Evolutionary conservation across 2,797 vertebrate species (phyloP).

Genomic region (Anas capensis): DNA sequence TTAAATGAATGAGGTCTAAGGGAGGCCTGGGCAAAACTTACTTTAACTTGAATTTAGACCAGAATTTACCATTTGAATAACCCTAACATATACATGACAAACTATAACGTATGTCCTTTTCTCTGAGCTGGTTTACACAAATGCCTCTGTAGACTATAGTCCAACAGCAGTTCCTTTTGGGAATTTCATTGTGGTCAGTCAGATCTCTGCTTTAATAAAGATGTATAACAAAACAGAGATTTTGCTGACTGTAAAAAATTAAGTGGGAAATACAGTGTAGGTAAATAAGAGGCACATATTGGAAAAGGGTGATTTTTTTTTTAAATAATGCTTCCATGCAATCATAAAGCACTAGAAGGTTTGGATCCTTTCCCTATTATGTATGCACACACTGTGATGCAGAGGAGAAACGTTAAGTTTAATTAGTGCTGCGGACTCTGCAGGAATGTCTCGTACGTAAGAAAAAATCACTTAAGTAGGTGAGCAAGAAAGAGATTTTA

Average conservation of each 20-base stretch:
- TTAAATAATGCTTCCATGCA: slow-evolving; percentile 39
- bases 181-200: slow-evolving; percentile 38
- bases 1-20: slow-evolving; percentile 27
- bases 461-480: not conserved
- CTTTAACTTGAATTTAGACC: slow-evolving; percentile 55
- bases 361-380: slow-evolving; percentile 15
- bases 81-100: slow-evolving; percentile 56
- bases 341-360: slow-evolving; percentile 15
- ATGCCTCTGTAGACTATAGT: slow-evolving; percentile 29
- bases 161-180: slow-evolving; percentile 6
- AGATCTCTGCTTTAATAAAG: slow-evolving; percentile 65
- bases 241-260: slow-evolving; percentile 58
- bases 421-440: not conserved
- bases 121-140: slow-evolving; percentile 62
- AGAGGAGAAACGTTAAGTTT: slow-evolving; percentile 18
- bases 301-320: not conserved
- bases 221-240: slow-evolving; percentile 19
- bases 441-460: not conserved
- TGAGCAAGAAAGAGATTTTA: slow-evolving; percentile 16
- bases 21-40: slow-evolving; percentile 36
- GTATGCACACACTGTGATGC: not conserved
- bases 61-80: slow-evolving; percentile 65
- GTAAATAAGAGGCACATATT: slow-evolving; percentile 39
- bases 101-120: slow-evolving; percentile 55
- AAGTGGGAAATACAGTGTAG: slow-evolving; percentile 24